Conservation (phyloP, 2,797 vertebrate genomes). For the Melanotaenia trifasciata region DNA sequence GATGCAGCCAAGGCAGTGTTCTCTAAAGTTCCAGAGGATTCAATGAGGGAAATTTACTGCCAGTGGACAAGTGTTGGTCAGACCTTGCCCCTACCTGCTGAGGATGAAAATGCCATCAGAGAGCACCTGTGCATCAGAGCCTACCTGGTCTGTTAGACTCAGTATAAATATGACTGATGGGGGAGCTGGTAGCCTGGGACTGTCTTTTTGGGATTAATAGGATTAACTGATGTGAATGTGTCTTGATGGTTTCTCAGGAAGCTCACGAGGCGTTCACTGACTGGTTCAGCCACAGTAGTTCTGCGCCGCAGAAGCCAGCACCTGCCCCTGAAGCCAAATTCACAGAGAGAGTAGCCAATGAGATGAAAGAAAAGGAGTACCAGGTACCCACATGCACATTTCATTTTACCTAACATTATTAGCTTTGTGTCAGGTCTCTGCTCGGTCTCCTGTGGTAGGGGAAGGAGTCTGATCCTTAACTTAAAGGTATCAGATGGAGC, state of each 20-base stretch:
- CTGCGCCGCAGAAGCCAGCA: slow-evolving; percentile 90
- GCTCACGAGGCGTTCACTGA: slow-evolving; percentile 92
- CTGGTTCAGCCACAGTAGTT: slow-evolving; percentile 96
- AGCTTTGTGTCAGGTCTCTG: too few species aligned
- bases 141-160: slow-evolving; percentile 87
- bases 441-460: background rate
- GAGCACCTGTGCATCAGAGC: slow-evolving; percentile 96
- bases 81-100: slow-evolving; percentile 87
- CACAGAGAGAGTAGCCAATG: slow-evolving; percentile 94
- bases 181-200: background rate
- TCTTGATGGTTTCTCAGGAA: slow-evolving; percentile 58
- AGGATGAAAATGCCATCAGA: slow-evolving; percentile 94
- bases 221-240: background rate
- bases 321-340: slow-evolving; percentile 89
- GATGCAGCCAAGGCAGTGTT: slow-evolving; percentile 96
- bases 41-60: slow-evolving; percentile 92
- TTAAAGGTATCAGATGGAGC: background rate
- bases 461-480: background rate
- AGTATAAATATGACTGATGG: background rate
- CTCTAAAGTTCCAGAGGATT: slow-evolving; percentile 95
- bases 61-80: slow-evolving; percentile 91
- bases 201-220: background rate
- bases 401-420: background rate
- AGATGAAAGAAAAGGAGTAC: slow-evolving; percentile 95
- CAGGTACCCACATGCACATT: slow-evolving; percentile 79